A percentile compares a stretch with the other conserved stretches of the same genome.
phyloP scores from a whole-genome alignment of 30 jellyfish, hydroid and myxozoan genomes.

The Chrysaora quinquecirrha region DNA sequence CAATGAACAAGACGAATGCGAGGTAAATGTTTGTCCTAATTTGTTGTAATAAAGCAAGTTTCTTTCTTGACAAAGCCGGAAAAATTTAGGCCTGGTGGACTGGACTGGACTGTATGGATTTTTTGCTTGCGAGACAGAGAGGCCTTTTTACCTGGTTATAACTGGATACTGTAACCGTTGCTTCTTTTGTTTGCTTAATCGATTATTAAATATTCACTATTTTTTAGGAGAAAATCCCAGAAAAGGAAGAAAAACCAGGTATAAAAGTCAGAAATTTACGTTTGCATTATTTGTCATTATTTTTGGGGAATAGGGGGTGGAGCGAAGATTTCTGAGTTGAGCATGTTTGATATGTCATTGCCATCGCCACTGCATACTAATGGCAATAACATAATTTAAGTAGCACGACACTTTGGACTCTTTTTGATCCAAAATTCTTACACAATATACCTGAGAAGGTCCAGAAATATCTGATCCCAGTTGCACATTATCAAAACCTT shows the following conservation, averaged over 20 bases:
- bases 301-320: not conserved
- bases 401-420: not conserved
- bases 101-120: no score
- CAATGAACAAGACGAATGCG: slow-evolving; percentile 73
- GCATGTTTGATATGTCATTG: not conserved
- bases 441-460: no score
- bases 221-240: slow-evolving; percentile 39
- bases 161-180: not conserved
- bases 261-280: not conserved
- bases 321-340: not conserved
- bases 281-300: not conserved
- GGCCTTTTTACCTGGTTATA: not conserved
- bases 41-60: not conserved
- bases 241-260: slow-evolving; percentile 49
- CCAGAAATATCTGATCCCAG: no score
- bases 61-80: not conserved
- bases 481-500: no score
- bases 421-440: not conserved
- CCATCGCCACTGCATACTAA: not conserved
- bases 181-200: not conserved
- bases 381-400: not conserved
- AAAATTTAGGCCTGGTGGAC: not conserved
- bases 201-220: no score
- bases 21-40: slow-evolving; percentile 22
- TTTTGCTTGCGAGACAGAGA: not conserved